Base-by-base conservation (phyloP, 2,888 invertebrate genomes). In the Dendrolimus houi region DNA sequence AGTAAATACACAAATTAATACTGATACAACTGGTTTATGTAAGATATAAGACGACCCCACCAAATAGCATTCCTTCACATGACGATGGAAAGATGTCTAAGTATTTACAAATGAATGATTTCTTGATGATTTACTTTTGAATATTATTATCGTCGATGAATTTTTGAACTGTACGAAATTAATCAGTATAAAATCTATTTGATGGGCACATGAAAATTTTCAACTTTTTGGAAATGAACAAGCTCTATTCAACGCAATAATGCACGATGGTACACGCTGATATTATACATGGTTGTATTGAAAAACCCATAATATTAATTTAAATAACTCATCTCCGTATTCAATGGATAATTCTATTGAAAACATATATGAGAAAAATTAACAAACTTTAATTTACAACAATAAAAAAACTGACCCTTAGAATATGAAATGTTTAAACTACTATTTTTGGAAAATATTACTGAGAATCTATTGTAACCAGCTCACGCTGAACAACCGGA, bases 101-200 rank as follows among this genome's bases (percentile, higher is more conserved):
- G 67, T 84, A 83, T 83, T 72, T 82, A 84, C 83, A 83, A 77
- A 80, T 79, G 76, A 66, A 74, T 78, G 77, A 79, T 65, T 29
- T 6, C 6, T 29, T 29, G 6, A 29, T 29, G 29, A 29, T 29
- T 29, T 29, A 29, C 29, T 29, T 6, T 29, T 69, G 74, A 72
- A 70, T 64, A 66, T 66, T 72, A 72, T 72, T 73, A 72, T 74
- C 73, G 68, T 74, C 70, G 63, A 67, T 71, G 68, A 65, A 53
- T 40, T 57, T 58, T 59, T 55, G 42, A 55, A 59, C 58, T 54
- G 17, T 57, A 56, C 29, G 29, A 59, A 58, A 57, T 59, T 47
- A 55, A 58, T 56, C 60, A 56, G 57, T 59, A 55, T 57, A 67
- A 64, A 63, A 66, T 67, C 59, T 68, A 70, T 67, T 71, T 64